Evolutionary conservation across 2,797 vertebrate species (phyloP).

Genomic region (Protosalanx chinensis): DNA sequence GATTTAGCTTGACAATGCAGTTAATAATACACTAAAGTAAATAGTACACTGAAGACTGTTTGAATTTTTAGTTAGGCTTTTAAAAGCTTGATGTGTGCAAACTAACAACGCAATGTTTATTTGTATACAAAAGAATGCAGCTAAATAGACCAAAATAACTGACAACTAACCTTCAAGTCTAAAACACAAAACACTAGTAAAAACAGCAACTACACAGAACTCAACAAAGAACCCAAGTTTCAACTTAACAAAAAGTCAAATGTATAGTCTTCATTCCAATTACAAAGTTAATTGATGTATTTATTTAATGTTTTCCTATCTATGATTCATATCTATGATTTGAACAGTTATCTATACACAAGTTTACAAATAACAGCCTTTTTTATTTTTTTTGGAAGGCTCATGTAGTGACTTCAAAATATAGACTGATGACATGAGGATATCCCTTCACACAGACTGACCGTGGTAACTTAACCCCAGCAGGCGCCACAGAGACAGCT

Average conservation of each 20-base stretch:
- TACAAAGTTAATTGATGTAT: background rate
- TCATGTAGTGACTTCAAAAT: background rate
- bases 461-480: background rate
- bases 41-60: background rate
- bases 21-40: too few species aligned
- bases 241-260: too few species aligned
- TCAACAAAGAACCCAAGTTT: background rate
- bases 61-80: background rate
- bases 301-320: background rate
- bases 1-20: too few species aligned
- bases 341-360: background rate
- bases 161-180: background rate
- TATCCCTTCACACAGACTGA: background rate
- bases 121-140: background rate
- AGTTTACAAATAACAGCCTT: background rate
- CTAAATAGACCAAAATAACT: background rate
- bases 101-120: too few species aligned
- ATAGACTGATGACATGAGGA: slow-evolving; percentile 4
- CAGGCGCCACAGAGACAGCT: background rate
- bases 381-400: background rate
- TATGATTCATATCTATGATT: background rate
- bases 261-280: too few species aligned
- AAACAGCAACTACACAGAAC: background rate
- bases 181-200: background rate
- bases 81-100: background rate